Evolutionary conservation across 1,140 invertebrate species (phyloP), one percentile per base, ranked within the genome.

Genomic region (Bombus confusus): DNA sequence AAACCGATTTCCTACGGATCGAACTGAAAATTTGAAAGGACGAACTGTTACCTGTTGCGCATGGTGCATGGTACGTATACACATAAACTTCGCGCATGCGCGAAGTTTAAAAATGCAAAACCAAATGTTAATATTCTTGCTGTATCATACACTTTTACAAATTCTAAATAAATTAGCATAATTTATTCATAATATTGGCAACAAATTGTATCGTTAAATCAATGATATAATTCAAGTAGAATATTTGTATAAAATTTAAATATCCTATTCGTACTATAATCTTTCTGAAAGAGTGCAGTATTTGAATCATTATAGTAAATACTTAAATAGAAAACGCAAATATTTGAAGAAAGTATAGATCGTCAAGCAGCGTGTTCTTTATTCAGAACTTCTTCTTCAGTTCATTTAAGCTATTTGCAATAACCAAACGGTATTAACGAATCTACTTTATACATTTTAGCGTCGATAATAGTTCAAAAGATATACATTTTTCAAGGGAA

Each of bases 11-110:
- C 74, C 37, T 43, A 8, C 22, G 28, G 39, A 64, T 41, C 22
- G 22, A 39, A 52, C 57, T 59, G 81, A 87, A 90, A 90, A 87
- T 88, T 85, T 80, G 85, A 87, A 88, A 89, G 85, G 71, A 73
- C 71, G 66, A 18, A 73, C 34, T 87, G 73, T 68, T 91, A 91
- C 86, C 83, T 91, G 86, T 91, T 90, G 91, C 86, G 69, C 47
- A 37, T 31, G 73, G 39, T 47, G 47, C 74, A 64, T 75, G 75
- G 28, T 66, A 52, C 69, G 57, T 71, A 72, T 73, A 88, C 71
- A 66, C 81, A 80, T 76, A 66, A 31, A 3, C 5, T 1, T 37
- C 62, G 59, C 57, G 62, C 87, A 59, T 88, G 85, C 69, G 84
- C 84, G n/a, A n/a, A 71, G 8, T 28, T 34, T 3, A 2, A 12